Percentiles rank a stretch among this genome's conserved stretches.
Conservation (phyloP, 2,888 invertebrate genomes). For the Rambutsinella grinnellia region DNA sequence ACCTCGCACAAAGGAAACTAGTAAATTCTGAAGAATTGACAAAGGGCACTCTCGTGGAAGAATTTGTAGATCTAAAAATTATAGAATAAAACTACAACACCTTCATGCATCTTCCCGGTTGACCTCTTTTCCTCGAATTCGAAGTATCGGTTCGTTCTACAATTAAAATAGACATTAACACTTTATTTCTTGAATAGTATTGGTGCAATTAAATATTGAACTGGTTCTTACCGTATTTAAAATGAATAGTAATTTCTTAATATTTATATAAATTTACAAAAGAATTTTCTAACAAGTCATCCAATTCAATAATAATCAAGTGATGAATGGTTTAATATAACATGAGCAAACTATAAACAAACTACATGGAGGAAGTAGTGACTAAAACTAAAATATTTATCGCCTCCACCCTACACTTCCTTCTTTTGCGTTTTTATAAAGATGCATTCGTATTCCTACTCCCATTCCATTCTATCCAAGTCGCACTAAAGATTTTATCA, state of each 20-base stretch:
- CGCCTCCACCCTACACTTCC: constrained; percentile 10
- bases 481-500: too few relatives aligned
- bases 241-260: neutral
- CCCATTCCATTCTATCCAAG: too few relatives aligned
- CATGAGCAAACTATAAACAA: constrained; percentile 19
- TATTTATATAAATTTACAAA: neutral
- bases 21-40: constrained; percentile 26
- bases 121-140: constrained; percentile 30
- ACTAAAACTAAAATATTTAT: constrained; percentile 33
- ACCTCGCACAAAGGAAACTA: too few relatives aligned
- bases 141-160: constrained; percentile 45
- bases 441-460: too few relatives aligned
- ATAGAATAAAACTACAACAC: neutral
- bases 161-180: neutral
- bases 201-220: neutral
- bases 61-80: neutral
- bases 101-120: constrained; percentile 1
- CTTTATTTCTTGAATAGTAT: neutral
- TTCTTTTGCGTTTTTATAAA: neutral
- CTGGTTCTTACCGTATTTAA: constrained; percentile 26
- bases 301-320: neutral
- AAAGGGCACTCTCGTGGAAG: constrained; percentile 32
- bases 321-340: neutral
- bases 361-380: constrained; percentile 18
- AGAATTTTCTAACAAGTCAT: neutral